These are phyloP conservation scores for Furcifer pardalis DNA, from an alignment of 2,797 vertebrate genomes.

Conservation along the genomic window DNA sequence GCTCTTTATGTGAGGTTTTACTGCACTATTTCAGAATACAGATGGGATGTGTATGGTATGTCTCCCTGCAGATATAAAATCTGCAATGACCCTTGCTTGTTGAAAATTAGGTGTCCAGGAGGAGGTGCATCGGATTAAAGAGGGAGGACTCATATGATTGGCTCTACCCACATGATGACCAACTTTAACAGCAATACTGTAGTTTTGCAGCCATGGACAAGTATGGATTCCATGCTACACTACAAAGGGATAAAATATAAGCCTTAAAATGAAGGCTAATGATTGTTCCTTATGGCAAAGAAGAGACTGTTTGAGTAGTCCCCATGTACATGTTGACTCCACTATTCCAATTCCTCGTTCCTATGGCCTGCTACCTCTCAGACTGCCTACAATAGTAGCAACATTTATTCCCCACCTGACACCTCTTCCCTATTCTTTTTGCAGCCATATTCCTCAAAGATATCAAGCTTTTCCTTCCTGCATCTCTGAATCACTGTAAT, in stretches of 20 bases:
- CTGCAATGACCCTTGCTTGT: no score
- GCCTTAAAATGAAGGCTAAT: background rate
- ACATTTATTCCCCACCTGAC: background rate
- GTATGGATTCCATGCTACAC: background rate
- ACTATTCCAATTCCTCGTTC: background rate
- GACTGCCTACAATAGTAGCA: background rate
- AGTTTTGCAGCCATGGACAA: background rate
- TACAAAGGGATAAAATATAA: background rate
- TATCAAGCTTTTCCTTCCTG: background rate
- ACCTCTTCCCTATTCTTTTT: background rate
- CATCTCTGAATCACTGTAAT: background rate
- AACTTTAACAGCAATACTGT: background rate
- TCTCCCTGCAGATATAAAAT: no score
- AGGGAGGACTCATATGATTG: no score
- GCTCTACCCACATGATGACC: background rate
- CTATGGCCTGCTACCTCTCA: background rate
- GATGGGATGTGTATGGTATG: no score
- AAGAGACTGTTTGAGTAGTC: background rate
- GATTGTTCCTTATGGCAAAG: background rate
- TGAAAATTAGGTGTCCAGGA: no score
- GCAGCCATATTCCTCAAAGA: background rate
- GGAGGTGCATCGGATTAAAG: no score
- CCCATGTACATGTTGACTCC: background rate
- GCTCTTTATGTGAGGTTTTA: no score
- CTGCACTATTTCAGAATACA: no score